phyloP scores from a whole-genome alignment of 23 tunicate genomes.

The Phallusia fumigata region DNA sequence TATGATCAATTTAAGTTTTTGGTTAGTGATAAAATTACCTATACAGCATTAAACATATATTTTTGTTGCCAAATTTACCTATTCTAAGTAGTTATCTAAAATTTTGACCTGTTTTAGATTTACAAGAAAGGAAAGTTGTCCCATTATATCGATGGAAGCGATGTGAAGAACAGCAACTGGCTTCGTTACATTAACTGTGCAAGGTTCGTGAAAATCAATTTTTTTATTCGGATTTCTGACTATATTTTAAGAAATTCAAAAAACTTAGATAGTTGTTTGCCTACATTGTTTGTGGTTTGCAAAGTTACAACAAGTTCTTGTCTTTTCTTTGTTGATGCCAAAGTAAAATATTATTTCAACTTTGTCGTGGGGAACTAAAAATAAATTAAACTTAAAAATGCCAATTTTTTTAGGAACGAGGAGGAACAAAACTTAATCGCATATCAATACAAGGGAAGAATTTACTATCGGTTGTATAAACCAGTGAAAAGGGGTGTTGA shows the following conservation, averaged over 20 bases:
- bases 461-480: slow-evolving; percentile 63
- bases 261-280: background rate
- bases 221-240: background rate
- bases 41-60: too few relatives aligned
- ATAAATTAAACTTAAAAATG: background rate
- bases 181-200: slow-evolving; percentile 81
- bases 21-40: too few relatives aligned
- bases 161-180: slow-evolving; percentile 71
- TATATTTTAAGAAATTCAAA: background rate
- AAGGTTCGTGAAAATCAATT: slow-evolving; percentile 25
- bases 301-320: too few relatives aligned
- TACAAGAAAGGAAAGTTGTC: slow-evolving; percentile 67
- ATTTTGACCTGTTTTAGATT: slow-evolving; percentile 34
- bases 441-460: slow-evolving; percentile 70
- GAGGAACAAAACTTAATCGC: slow-evolving; percentile 75
- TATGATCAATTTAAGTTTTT: background rate
- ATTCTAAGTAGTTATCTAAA: too few relatives aligned
- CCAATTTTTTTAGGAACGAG: slow-evolving; percentile 25
- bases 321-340: too few relatives aligned
- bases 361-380: too few relatives aligned
- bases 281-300: background rate
- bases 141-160: slow-evolving; percentile 75
- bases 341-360: too few relatives aligned
- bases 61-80: too few relatives aligned
- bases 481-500: slow-evolving; percentile 48